Evolutionary conservation across 2,888 invertebrate genomes (phyloP).

Genomic region (Leptothorax acervorum): DNA sequence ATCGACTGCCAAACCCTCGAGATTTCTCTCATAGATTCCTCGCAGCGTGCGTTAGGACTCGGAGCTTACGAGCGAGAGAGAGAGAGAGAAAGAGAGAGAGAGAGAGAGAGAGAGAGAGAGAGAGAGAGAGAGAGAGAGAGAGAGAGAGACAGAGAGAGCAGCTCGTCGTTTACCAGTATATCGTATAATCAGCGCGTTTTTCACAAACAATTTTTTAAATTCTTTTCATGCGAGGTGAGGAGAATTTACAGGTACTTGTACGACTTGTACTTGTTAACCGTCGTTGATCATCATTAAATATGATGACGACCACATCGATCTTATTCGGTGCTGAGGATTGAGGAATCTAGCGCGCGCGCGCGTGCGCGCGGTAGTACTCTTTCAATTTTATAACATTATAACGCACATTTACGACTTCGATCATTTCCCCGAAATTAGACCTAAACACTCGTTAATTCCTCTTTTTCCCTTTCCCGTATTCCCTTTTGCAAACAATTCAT

Average conservation of each 20-base stretch:
- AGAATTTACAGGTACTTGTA: neutral
- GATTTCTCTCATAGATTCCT: conserved; percentile 45
- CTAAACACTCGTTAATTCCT: neutral
- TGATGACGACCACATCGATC: neutral
- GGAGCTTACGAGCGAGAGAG: neutral
- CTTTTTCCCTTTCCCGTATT: neutral
- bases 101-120: too few species aligned
- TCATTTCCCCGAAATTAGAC: neutral
- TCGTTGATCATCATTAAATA: conserved; percentile 36
- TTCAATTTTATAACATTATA: conserved; percentile 5
- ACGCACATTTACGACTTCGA: neutral
- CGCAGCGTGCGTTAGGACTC: conserved; percentile 27
- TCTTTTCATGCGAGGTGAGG: neutral
- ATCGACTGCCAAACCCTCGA: conserved; percentile 52
- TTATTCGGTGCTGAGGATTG: neutral
- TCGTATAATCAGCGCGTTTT: conserved; percentile 15
- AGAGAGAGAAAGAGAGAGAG: neutral
- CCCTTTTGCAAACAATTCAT: neutral
- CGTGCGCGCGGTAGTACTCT: neutral
- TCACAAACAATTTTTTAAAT: neutral
- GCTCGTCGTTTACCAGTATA: neutral
- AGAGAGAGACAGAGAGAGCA: neutral
- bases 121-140: neutral
- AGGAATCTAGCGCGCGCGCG: too few species aligned
- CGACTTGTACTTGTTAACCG: conserved; percentile 7